Evolutionary conservation across 2,888 invertebrate species (phyloP).

Genomic region (Atherix ibis): DNA sequence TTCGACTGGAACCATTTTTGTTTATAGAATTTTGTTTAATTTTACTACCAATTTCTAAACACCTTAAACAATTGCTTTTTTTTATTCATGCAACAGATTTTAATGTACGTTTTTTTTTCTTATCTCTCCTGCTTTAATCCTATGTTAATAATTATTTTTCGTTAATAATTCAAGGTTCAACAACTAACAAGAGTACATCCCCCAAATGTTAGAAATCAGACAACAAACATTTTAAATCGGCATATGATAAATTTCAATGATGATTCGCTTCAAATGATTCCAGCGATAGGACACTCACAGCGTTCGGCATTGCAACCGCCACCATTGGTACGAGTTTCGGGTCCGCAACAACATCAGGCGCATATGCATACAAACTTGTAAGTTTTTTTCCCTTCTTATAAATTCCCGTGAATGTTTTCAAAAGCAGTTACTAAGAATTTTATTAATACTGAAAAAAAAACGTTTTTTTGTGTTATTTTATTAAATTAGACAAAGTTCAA

Average conservation of each 20-base stretch:
- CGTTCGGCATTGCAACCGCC: slow-evolving; percentile 31
- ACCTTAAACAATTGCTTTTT: too few relatives aligned
- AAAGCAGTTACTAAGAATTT: too few relatives aligned
- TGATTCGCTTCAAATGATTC: slow-evolving; percentile 6
- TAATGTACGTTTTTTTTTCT: too few relatives aligned
- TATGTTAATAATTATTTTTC: too few relatives aligned
- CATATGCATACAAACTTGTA: slow-evolving; percentile 5
- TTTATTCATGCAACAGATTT: too few relatives aligned
- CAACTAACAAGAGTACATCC: not conserved
- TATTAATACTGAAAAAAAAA: slow-evolving; percentile 14
- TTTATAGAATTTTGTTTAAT: too few relatives aligned
- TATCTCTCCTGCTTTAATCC: too few relatives aligned
- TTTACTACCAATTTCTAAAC: too few relatives aligned
- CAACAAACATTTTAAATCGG: not conserved
- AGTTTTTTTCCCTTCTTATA: slow-evolving; percentile 1
- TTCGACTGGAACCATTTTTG: too few relatives aligned
- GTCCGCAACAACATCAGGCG: slow-evolving; percentile 19
- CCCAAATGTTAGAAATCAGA: not conserved
- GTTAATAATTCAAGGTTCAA: not conserved
- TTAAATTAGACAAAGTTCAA: too few relatives aligned
- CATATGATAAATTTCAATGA: too few relatives aligned
- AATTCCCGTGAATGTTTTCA: too few relatives aligned
- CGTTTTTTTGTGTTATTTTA: not conserved
- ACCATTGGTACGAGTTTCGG: slow-evolving; percentile 35
- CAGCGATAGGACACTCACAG: slow-evolving; percentile 9